Percentiles rank a stretch among this genome's conserved stretches.
phyloP scores from a whole-genome alignment of 2,888 invertebrate genomes.

The Oligia latruncula region DNA sequence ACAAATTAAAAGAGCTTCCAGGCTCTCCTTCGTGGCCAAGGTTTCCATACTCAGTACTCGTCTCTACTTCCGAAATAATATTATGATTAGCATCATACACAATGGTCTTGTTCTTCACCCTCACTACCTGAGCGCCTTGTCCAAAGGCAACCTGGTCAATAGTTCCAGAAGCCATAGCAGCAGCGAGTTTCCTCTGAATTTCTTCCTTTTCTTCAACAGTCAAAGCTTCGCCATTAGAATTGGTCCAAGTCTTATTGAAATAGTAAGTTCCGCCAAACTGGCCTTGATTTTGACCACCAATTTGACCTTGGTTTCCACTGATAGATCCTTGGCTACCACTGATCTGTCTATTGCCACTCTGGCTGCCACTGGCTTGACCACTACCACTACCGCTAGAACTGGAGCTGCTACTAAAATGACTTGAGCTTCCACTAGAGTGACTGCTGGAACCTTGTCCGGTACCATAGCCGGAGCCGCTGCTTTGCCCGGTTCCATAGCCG shows the following conservation, averaged over 20 bases:
- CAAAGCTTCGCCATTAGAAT: conserved; percentile 71
- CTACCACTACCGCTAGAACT: conserved; percentile 53
- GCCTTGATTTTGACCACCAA: conserved; percentile 28
- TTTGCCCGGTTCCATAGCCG: conserved; percentile 32
- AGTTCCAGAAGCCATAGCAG: conserved; percentile 60
- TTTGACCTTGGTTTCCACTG: conserved; percentile 16
- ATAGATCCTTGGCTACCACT: conserved; percentile 30
- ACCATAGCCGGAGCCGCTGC: conserved; percentile 32
- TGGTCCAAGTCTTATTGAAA: conserved; percentile 78
- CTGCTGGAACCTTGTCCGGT: conserved; percentile 38
- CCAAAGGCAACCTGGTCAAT: conserved; percentile 66
- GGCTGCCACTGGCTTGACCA: conserved; percentile 65
- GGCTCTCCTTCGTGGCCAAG: conserved; percentile 86
- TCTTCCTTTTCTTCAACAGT: conserved; percentile 80
- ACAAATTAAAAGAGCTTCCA: conserved; percentile 86
- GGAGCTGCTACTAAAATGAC: conserved; percentile 38
- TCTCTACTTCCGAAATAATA: conserved; percentile 86
- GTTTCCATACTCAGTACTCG: conserved; percentile 87
- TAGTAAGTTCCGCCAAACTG: conserved; percentile 67
- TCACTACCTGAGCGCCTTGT: conserved; percentile 73
- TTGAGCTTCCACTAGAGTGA: conserved; percentile 40
- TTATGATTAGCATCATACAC: conserved; percentile 84
- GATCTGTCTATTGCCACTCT: conserved; percentile 47
- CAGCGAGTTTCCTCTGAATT: conserved; percentile 75
- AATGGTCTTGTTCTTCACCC: conserved; percentile 79